Percentiles rank a stretch among this genome's conserved stretches.
phyloP scores from a whole-genome alignment of 30 jellyfish, hydroid and myxozoan genomes.

The Pelagia noctiluca region DNA sequence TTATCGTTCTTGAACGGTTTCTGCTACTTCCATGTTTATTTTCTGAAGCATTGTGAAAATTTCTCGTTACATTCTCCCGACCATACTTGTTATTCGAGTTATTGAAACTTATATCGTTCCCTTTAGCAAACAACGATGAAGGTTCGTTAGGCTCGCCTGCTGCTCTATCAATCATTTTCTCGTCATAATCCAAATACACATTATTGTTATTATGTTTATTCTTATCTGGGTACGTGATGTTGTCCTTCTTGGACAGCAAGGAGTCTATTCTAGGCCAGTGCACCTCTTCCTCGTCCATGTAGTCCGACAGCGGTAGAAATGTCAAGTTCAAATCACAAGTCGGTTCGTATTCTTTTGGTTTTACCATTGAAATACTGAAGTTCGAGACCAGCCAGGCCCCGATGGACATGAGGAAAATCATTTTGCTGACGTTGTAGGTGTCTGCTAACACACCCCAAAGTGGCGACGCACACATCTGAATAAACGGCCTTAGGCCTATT shows the following conservation, averaged over 20 bases:
- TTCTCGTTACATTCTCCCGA: no score
- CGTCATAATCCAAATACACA: not conserved
- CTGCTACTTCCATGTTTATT: not conserved
- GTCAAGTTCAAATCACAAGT: conserved; percentile 75
- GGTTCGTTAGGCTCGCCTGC: not conserved
- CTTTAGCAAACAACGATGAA: not conserved
- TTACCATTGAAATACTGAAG: conserved; percentile 88
- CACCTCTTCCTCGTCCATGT: conserved; percentile 52
- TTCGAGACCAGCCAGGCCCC: conserved; percentile 96
- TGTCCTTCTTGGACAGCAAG: conserved; percentile 56
- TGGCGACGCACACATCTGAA: conserved; percentile 98
- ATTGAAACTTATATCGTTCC: no score
- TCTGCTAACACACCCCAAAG: conserved; percentile 98
- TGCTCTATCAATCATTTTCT: not conserved
- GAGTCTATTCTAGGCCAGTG: conserved; percentile 68
- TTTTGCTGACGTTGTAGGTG: conserved; percentile 85
- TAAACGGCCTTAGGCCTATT: conserved; percentile 96
- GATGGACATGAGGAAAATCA: conserved; percentile 82
- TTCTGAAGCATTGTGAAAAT: not conserved
- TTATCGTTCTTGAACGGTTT: not conserved
- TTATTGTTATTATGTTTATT: not conserved
- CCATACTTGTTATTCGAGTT: no score
- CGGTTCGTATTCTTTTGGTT: conserved; percentile 74
- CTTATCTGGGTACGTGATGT: conserved; percentile 37
- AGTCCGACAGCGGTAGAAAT: conserved; percentile 60